Evolutionary conservation across 2,113 vertebrate species (phyloP), one percentile per base, ranked within the genome.

Genomic region (Oryzias woworae): DNA sequence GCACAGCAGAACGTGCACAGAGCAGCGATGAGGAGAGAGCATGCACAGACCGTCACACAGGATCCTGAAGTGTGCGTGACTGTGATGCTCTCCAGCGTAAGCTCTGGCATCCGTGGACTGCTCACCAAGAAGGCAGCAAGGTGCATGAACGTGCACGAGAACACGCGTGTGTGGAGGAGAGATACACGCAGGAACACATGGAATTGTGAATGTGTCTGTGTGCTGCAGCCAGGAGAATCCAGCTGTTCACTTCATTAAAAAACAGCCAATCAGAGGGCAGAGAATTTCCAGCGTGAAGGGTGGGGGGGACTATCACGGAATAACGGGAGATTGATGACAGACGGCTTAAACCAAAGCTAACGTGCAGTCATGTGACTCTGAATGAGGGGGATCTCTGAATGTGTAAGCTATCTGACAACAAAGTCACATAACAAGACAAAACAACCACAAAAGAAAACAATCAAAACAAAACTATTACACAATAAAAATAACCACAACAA

Each of bases 191-290:
- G 45, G 36, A 36, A 36, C 8, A 12, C 60, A 51, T 56, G n/a
- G 74, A 73, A 73, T 62, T 68, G 73, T 46, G 18, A 61, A 69
- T 78, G 76, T 63, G 55, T 79, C 83, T 74, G 79, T 87, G 63
- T 73, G 57, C 77, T 75, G 71, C 82, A 86, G 79, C 87, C 88
- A 88, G 79, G 86, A 63, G 65, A 69, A 84, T 78, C 56, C 65
- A 65, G 49, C 71, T 44, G 66, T 80, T 90, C 88, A 88, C 86
- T 91, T 91, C 87, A 91, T 87, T 84, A 88, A 63, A 59, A 62
- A 26, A 48, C 61, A 71, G 71, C 66, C 80, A 88, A 87, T 87
- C 78, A 71, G 78, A 65, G 26, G 26, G 22, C 62, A 59, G 69
- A 36, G 44, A 36, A 50, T 1, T 36, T 36, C 36, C 36, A 12